Conservation (phyloP, 2,888 invertebrate species). For the Eupithecia insigniata region DNA sequence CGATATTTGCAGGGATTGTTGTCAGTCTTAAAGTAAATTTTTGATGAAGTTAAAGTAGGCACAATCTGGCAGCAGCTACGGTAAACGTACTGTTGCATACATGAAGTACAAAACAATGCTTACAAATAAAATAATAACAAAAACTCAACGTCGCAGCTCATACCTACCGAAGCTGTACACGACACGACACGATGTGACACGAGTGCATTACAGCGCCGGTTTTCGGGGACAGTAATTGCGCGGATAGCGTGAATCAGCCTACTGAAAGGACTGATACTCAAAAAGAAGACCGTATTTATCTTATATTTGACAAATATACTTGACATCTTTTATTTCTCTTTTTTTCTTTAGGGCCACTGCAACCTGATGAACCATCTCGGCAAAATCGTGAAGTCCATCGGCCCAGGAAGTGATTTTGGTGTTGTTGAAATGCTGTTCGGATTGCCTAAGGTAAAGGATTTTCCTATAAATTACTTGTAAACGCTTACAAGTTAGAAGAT, state of each 20-base stretch:
- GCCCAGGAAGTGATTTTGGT: constrained; percentile 73
- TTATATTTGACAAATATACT: too few relatives aligned
- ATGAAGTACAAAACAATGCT: neutral
- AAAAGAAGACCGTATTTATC: neutral
- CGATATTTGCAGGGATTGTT: neutral
- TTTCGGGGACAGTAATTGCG: neutral
- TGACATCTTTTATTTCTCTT: neutral
- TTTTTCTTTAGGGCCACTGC: constrained; percentile 71
- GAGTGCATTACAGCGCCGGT: neutral
- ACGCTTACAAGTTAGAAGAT: too few relatives aligned
- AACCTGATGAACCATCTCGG: constrained; percentile 65
- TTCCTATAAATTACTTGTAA: neutral
- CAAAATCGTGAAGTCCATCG: constrained; percentile 59
- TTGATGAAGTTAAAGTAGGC: too few relatives aligned
- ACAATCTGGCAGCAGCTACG: too few relatives aligned
- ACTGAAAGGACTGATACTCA: neutral
- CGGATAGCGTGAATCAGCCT: too few relatives aligned
- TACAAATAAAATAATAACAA: neutral
- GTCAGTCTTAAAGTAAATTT: neutral
- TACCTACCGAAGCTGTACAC: neutral
- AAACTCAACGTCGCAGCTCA: neutral
- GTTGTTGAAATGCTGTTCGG: constrained; percentile 79
- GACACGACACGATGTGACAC: too few relatives aligned
- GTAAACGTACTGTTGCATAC: too few relatives aligned
- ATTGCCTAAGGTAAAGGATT: constrained; percentile 68